Evolutionary conservation across 2,797 vertebrate species (phyloP).

Genomic region (Pelobates cultripes): DNA sequence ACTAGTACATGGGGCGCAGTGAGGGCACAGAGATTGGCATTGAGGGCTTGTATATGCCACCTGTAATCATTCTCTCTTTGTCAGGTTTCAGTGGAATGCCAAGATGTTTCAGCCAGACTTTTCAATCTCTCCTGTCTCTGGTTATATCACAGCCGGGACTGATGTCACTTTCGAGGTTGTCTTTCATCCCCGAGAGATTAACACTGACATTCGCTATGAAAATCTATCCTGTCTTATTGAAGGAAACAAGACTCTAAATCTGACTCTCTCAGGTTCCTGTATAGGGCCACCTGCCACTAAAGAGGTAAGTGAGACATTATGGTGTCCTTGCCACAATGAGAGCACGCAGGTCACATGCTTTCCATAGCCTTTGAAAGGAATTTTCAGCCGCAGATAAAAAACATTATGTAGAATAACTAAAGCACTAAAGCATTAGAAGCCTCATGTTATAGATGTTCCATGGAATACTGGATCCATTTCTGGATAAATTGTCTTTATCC

Average conservation of each 20-base stretch:
- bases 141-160: constrained; percentile 79
- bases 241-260: constrained; percentile 67
- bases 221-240: constrained; percentile 79
- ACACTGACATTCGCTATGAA: constrained; percentile 72
- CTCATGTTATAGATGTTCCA: no score
- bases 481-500: no score
- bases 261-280: constrained; percentile 81
- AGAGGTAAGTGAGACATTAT: constrained; percentile 72
- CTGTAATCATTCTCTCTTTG: not conserved
- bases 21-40: not conserved
- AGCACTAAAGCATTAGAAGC: no score
- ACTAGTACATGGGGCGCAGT: not conserved
- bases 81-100: constrained; percentile 84
- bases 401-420: no score
- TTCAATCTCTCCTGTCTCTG: constrained; percentile 77
- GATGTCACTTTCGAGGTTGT: constrained; percentile 77
- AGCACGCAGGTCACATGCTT: no score
- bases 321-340: not conserved
- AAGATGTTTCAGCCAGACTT: constrained; percentile 74
- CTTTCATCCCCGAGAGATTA: constrained; percentile 76
- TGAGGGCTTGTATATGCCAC: not conserved
- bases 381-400: no score
- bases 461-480: no score
- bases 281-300: constrained; percentile 66
- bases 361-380: no score